Base-by-base conservation (phyloP, 1,140 invertebrate species). In the Pomacea maculata region DNA sequence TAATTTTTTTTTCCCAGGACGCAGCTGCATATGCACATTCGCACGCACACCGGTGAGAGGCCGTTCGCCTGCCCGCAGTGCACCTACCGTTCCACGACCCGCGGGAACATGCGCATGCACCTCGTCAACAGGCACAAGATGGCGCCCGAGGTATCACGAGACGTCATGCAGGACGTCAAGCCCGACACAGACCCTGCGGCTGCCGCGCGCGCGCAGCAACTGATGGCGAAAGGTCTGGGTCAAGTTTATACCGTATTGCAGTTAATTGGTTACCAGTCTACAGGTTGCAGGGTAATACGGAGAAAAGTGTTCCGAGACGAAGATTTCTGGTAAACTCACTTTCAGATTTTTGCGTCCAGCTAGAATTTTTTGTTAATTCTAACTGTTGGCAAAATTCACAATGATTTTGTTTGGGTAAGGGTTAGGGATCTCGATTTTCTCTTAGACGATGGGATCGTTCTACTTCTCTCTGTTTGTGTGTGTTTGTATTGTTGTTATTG, bases 41-140 rank as follows among this genome's bases (percentile, higher is more conserved):
- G 98, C 87, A 99, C 99, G 89, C 98, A 99, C 93, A 94, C 99
- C 85, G 98, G 97, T 64, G 97, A 98, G 92, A 98, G 98, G 92
- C 97, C 97, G 52, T 90, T 89, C 79, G 82, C 81, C 17, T 99
- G 98, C 92, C 97, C 96, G 95, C 96, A 96, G 96, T 99, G 98
- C 81, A 71, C 75, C 0, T 88, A 88, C 78, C 82, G 83, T 52
- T 86, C 85, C 68, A 88, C 87, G 3, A 88, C 87, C 15, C 80
- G 87, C 1, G 87, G 87, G 6, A 88, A 88, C 79, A 87, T 88
- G 86, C 80, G 86, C 65, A 82, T 88, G 10, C 87, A 88, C 80
- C 82, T 88, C 1, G 84, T 78, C 7, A 87, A 86, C 78, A 84
- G 82, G 52, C 87, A 88, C 75, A 88, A 88, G 65, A 73, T 83